Percentiles rank a stretch among this genome's conserved stretches.
Evolutionary conservation across 1,140 invertebrate species (phyloP).

Genomic region (Elymnias hypermnestra): DNA sequence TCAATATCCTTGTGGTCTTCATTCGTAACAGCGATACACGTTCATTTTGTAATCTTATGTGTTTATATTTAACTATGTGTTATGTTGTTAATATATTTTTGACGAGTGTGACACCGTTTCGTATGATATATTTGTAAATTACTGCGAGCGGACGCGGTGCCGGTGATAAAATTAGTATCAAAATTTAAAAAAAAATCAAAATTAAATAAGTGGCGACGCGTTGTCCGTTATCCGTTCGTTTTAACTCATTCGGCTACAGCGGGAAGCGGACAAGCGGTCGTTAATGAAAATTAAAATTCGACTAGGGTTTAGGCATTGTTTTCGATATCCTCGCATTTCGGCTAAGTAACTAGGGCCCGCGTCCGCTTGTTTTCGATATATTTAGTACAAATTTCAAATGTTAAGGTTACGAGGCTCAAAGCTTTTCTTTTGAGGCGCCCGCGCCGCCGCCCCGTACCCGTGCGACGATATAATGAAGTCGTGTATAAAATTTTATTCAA

Average conservation of each 20-base stretch:
- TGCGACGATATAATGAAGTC: slow-evolving; percentile 59
- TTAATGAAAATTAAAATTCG: slow-evolving; percentile 44
- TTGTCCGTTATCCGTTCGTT: slow-evolving; percentile 20
- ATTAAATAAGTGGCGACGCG: slow-evolving; percentile 39
- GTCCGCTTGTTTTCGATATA: slow-evolving; percentile 64
- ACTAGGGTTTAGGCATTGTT: slow-evolving; percentile 69
- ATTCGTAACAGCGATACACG: slow-evolving; percentile 67
- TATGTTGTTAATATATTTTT: slow-evolving; percentile 43
- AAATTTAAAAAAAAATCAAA: slow-evolving; percentile 65
- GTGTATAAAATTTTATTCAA: slow-evolving; percentile 77
- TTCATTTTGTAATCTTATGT: slow-evolving; percentile 55
- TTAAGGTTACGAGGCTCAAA: slow-evolving; percentile 75
- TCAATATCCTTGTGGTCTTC: slow-evolving; percentile 74
- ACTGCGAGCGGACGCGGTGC: slow-evolving; percentile 61
- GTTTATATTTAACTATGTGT: slow-evolving; percentile 48
- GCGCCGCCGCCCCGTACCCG: slow-evolving; percentile 38
- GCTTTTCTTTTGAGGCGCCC: slow-evolving; percentile 65
- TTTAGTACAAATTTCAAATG: slow-evolving; percentile 77
- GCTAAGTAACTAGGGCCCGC: slow-evolving; percentile 66
- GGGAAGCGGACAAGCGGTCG: slow-evolving; percentile 17
- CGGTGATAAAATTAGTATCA: slow-evolving; percentile 71
- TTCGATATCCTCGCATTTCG: slow-evolving; percentile 75
- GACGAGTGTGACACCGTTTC: slow-evolving; percentile 46
- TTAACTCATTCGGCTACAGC: not conserved
- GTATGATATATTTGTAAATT: slow-evolving; percentile 69